Base-by-base conservation (phyloP, 2,797 vertebrate genomes). In the Ispidina picta region DNA sequence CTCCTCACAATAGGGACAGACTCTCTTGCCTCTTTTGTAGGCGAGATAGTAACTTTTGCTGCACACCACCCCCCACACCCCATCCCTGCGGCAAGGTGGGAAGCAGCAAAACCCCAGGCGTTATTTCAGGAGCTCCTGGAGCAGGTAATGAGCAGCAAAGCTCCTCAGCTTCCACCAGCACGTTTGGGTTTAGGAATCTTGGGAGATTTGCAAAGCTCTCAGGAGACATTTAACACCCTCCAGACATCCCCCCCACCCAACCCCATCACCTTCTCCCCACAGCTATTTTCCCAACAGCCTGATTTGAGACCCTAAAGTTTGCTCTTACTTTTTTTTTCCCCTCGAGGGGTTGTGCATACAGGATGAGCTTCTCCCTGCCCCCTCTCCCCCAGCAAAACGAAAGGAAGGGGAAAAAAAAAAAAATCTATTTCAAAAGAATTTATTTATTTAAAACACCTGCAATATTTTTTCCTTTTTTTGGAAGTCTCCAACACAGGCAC, bases 1-100 rank as follows among this genome's bases (percentile, higher is more conserved):
- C 98, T 98, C 96, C 97, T 91, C 97, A 98, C 97, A 98, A 97
- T 98, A 72, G 98, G 97, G 97, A 97, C 97, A 29, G 96, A 89
- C 95, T 96, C 95, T 95, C 96, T 88, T 39, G 89, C 93, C 78
- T 97, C 98, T 97, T 97, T 78, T 89, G 83, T 68, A 39, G 69
- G 58, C 66, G 2, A 69, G 75, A 62, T 60, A 77, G 86, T 69
- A 93, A 93, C 91, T 94, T 62, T 86, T 73, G 87, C 2, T 15
- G 29, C 76, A 10, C 69, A 25, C 44, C 56, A 9, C 35, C 68
- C 68, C 39, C 71, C 33, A 4, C 33, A 0, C 46, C 1, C 52
- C 22, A 12, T 7, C 44, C 51, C 56, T 13, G 2, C 4, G 5
- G 68, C 37, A 26, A 64, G 66, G 66, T 9, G 39, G 54, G 0